Evolutionary conservation across 2,797 vertebrate genomes (phyloP), one percentile per base, ranked within the genome.

Genomic region (Pseudochromis fuscus): DNA sequence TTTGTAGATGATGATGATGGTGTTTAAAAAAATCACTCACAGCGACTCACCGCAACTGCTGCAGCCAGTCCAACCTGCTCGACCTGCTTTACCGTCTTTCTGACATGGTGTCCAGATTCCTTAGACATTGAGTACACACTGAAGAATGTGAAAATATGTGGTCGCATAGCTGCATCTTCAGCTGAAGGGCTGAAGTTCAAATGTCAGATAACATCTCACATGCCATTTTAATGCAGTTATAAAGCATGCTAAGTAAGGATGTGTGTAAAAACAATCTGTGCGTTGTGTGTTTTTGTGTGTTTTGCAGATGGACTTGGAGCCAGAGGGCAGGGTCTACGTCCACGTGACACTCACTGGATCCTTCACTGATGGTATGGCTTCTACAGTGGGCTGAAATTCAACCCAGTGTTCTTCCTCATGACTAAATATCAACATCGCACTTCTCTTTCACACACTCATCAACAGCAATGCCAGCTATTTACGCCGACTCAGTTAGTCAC

Each of bases 241-340:
- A 4, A n/a, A n/a, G n/a, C n/a, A n/a, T n/a, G n/a, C n/a, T n/a
- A n/a, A n/a, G n/a, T n/a, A n/a, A n/a, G n/a, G n/a, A n/a, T n/a
- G n/a, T n/a, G n/a, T 33, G 9, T 33, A 33, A 3, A 33, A 33
- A 10, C 3, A 8, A 33, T 33, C 12, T 10, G 4, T 23, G 18
- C 10, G 2, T 50, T 13, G 38, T 75, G 13, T 72, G 23, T 79
- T 59, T 89, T 15, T 84, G 45, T 81, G 30, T 80, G n/a, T n/a
- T n/a, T 81, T 77, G 58, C 92, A 99, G 98, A 94, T 98, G 92
- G 96, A 99, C 86, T 91, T 99, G 92, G 98, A 99, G 85, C 98
- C 98, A 3, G 97, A 98, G 87, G 98, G 98, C 37, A 99, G 96
- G 88, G 94, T 99, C 25, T 99, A 95, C 80, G 91, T 98, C 31